phyloP scores from a whole-genome alignment of 2,888 invertebrate species.

The Caenorhabditis virilis region DNA sequence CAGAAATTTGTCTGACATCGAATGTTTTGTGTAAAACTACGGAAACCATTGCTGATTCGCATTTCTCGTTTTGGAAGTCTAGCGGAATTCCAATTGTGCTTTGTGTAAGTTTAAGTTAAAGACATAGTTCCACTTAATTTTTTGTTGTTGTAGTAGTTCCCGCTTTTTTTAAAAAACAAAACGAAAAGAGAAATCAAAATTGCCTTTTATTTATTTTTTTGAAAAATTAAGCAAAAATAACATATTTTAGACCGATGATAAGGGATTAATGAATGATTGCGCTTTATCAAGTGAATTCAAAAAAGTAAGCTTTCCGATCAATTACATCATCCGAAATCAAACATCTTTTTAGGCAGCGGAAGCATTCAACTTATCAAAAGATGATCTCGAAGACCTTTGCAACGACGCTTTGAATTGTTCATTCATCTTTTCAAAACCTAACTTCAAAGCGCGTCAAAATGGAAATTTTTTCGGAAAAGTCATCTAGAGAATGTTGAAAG shows the following conservation, averaged over 20 bases:
- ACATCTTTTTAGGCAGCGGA: not conserved
- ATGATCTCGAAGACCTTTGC: not conserved
- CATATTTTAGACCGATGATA: constrained; percentile 45
- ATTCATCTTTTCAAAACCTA: too few species aligned
- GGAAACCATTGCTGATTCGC: constrained; percentile 8
- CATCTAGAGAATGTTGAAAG: too few species aligned
- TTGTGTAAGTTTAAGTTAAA: constrained; percentile 6
- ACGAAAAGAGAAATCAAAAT: not conserved
- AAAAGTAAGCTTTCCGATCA: not conserved
- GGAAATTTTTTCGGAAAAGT: too few species aligned
- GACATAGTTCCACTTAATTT: not conserved
- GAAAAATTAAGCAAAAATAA: too few species aligned
- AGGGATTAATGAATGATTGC: constrained; percentile 16
- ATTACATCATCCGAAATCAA: not conserved
- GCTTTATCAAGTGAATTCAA: constrained; percentile 1
- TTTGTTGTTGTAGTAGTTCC: not conserved
- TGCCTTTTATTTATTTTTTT: too few species aligned
- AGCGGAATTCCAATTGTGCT: constrained; percentile 9
- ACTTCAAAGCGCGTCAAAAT: too few species aligned
- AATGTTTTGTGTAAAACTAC: constrained; percentile 26
- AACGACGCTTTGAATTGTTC: not conserved
- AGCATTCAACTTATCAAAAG: not conserved
- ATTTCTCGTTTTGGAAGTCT: constrained; percentile 28
- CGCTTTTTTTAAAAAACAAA: too few species aligned
- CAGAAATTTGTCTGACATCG: constrained; percentile 43